Conservation (phyloP, 2,888 invertebrate genomes). For the Carabus problematicus region DNA sequence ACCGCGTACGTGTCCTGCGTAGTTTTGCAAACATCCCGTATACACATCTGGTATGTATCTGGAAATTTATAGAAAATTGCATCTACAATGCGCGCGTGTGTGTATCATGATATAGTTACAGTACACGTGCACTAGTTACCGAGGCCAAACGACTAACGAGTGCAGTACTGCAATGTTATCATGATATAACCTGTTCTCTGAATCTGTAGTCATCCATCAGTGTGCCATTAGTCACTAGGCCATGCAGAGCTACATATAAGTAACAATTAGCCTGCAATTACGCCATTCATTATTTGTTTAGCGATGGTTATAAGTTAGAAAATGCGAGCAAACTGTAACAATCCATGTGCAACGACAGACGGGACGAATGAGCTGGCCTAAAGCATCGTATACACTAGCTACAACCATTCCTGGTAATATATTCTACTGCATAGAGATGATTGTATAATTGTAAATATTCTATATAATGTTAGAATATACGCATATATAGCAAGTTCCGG, state of each 20-base stretch:
- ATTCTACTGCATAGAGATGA: no score
- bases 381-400: no score
- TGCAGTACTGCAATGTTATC: no score
- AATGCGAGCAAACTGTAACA: not conserved
- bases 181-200: no score
- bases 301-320: conserved; percentile 26
- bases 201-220: conserved; percentile 45
- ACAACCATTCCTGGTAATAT: no score
- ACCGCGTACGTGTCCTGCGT: conserved; percentile 1
- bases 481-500: no score
- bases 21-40: not conserved
- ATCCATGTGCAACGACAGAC: no score
- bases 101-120: conserved; percentile 13
- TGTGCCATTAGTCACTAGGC: conserved; percentile 45
- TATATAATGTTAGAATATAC: no score
- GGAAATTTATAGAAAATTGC: conserved; percentile 21
- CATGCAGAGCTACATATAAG: conserved; percentile 42
- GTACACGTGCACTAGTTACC: conserved; percentile 1
- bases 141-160: not conserved
- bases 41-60: conserved; percentile 6
- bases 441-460: no score
- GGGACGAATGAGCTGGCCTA: no score
- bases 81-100: conserved; percentile 11
- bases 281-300: conserved; percentile 42
- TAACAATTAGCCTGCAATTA: conserved; percentile 46